Evolutionary conservation across 2,888 invertebrate species (phyloP).

Genomic region (Hipparchia sbordonii): DNA sequence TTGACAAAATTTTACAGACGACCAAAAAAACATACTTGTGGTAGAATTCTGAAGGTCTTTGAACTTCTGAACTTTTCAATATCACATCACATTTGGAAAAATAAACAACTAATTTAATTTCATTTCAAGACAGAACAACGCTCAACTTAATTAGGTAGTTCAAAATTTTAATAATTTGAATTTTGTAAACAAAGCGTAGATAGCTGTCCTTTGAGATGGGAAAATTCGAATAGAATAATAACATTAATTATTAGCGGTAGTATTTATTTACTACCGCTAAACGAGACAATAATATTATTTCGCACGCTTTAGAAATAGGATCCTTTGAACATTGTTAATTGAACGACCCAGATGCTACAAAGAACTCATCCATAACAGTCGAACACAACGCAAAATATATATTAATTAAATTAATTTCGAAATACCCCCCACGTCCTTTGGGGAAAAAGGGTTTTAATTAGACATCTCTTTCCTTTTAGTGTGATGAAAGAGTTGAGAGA

Average conservation of each 20-base stretch:
- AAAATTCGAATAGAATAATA: background rate
- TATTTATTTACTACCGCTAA: constrained; percentile 7
- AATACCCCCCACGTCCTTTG: constrained; percentile 13
- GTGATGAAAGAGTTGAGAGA: constrained; percentile 7
- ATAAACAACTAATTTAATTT: too few relatives aligned
- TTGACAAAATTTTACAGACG: too few relatives aligned
- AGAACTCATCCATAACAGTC: constrained; percentile 50
- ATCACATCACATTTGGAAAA: too few relatives aligned
- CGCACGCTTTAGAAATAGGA: constrained; percentile 42
- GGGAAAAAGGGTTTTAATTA: constrained; percentile 17
- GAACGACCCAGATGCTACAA: constrained; percentile 52
- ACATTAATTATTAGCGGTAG: background rate
- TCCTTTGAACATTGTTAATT: constrained; percentile 50
- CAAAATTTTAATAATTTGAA: too few relatives aligned
- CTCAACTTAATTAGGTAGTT: too few relatives aligned
- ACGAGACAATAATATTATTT: constrained; percentile 11
- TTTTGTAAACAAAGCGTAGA: background rate
- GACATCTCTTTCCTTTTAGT: constrained; percentile 17
- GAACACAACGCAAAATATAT: constrained; percentile 28
- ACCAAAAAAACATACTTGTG: too few relatives aligned
- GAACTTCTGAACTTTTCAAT: too few relatives aligned
- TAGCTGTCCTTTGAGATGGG: background rate
- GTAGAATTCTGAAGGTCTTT: too few relatives aligned
- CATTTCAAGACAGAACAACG: too few relatives aligned
- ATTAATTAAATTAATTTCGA: constrained; percentile 34